These are phyloP conservation scores for Leptopilina syphax DNA, from an alignment of 2,888 invertebrate species.

Conservation along the genomic window DNA sequence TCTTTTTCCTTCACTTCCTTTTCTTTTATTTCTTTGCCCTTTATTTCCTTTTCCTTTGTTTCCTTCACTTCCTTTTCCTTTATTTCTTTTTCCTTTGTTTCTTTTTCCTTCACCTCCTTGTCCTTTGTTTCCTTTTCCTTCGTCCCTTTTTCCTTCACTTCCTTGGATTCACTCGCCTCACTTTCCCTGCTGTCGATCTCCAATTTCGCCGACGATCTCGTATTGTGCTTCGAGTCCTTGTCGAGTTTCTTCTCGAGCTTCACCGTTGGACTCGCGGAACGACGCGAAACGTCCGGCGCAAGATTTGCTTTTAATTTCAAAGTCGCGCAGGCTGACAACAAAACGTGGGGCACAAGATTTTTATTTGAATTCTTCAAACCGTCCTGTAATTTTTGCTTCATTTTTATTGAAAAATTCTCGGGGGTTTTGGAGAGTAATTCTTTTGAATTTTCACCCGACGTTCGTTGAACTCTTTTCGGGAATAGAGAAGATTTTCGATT, in stretches of 20 bases:
- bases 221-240: conserved; percentile 4
- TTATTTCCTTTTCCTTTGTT: not conserved
- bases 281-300: not conserved
- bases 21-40: not conserved
- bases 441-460: conserved; percentile 16
- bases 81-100: not conserved
- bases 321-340: conserved; percentile 4
- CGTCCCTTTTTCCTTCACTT: not conserved
- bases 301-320: conserved; percentile 33
- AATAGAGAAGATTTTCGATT: conserved; percentile 29
- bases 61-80: not conserved
- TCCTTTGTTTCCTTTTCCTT: not conserved
- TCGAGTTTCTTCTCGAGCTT: not conserved
- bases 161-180: too few relatives aligned
- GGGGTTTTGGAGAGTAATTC: not conserved
- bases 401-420: not conserved
- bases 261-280: conserved; percentile 35
- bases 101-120: not conserved
- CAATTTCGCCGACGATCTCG: not conserved
- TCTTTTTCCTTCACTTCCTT: not conserved
- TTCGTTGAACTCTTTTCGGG: not conserved
- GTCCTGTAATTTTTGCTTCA: conserved; percentile 12
- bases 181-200: not conserved
- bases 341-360: conserved; percentile 12
- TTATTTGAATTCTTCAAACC: conserved; percentile 15